Conservation (phyloP, 2,113 vertebrate species). For the Prinia subflava region DNA sequence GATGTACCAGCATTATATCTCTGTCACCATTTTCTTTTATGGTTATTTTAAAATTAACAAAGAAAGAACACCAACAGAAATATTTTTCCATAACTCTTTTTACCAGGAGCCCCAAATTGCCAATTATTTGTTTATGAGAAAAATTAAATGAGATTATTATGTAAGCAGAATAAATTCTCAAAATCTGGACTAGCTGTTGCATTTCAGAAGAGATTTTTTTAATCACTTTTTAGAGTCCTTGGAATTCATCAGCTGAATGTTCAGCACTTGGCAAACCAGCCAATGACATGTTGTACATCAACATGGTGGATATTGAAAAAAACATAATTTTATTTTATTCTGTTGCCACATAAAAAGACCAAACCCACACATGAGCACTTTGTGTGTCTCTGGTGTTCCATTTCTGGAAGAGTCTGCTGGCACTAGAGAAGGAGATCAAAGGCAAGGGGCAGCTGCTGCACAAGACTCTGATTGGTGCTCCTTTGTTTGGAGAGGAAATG, state of each 20-base stretch:
- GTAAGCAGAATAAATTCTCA: background rate
- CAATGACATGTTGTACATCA: background rate
- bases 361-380: background rate
- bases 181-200: background rate
- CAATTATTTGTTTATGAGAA: background rate
- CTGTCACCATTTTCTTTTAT: background rate
- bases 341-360: background rate
- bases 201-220: background rate
- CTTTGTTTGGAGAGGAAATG: background rate
- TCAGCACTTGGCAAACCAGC: background rate
- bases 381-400: background rate
- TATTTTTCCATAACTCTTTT: background rate
- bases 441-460: background rate
- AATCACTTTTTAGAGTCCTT: background rate
- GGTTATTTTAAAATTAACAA: background rate
- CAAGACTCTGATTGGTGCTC: background rate
- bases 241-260: background rate
- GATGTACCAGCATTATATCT: background rate
- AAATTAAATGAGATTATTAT: background rate
- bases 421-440: background rate
- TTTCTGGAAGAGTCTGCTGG: background rate
- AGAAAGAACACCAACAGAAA: background rate
- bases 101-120: background rate
- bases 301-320: background rate
- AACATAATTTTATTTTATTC: background rate